Evolutionary conservation across 2,888 invertebrate species (phyloP), one percentile per base, ranked within the genome.

Genomic region (Epistrophe eligans): DNA sequence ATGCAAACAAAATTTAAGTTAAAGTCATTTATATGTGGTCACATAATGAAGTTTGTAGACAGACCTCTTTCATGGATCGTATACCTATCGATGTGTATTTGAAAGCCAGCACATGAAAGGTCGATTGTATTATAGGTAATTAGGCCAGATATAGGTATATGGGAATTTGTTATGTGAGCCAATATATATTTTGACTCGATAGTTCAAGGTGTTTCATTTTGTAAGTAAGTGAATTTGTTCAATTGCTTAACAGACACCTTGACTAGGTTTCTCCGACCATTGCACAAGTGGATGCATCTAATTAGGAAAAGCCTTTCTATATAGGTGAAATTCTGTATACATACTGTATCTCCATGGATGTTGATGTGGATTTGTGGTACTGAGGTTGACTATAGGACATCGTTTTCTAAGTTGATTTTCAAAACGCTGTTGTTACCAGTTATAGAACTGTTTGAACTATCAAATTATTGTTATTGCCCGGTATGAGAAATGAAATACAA

Each of bases 191-290:
- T 24, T 19, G 32, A 13, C 1, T 72, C 24, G 32, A 64, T 32
- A 6, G n/a, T 28, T 64, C 28, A 35, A 67, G 76, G 77, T 66
- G 57, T 71, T 66, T 11, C 57, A 58, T 71, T 66, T 52, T 71
- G 72, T 77, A 60, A 50, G 58, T 45, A 45, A 67, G 35, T 67
- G 43, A 72, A 66, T 82, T 66, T 66, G 58, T 73, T 45, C 66
- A 48, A 77, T 77, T 66, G 66, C 35, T 66, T 66, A 66, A 72
- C 73, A 60, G 77, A 83, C 79, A 83, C 83, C 62, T 67, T 79
- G 60, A 73, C 48, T 62, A 58, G 60, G 17, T 35, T 35, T 19
- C 32, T 43, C 43, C 35, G 45, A 2, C 9, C 9, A 67, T 45
- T 77, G 52, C 35, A 62, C 24, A 62, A 62, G n/a, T 62, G 43